Evolutionary conservation across 2,888 invertebrate species (phyloP), one percentile per base, ranked within the genome.

Genomic region (Actias luna): DNA sequence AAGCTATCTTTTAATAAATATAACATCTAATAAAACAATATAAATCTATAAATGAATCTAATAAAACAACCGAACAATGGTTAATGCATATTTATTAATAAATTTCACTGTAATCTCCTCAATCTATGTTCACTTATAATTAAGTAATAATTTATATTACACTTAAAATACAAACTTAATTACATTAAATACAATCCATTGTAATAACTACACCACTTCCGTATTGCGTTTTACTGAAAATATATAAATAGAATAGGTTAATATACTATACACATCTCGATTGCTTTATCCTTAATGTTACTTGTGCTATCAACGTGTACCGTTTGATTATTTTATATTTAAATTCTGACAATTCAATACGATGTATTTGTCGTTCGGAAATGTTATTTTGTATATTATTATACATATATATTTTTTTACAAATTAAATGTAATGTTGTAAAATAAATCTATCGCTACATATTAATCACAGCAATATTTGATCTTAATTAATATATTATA

Each of bases 61-160:
- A 75, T 75, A 73, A 80, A 75, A 76, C 74, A 70, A 75, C 64
- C 67, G 50, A 27, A 7, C 72, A 88, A 84, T 89, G 89, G 86
- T 88, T 91, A 92, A 91, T 92, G 88, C 88, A 85, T 91, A 90
- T 92, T 92, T 92, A 92, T 91, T 92, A 87, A 86, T 90, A 88
- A 90, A 86, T 88, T 91, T 92, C 91, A 91, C 88, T 89, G 89
- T 90, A 84, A 87, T 89, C 84, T 88, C 81, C 84, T 87, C 90
- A 85, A 84, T 87, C 89, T 90, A 89, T 90, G 87, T 86, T 85
- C 87, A 85, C 89, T 90, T 91, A 89, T 73, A 82, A 78, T 80
- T 76, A 77, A 88, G 79, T 85, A 91, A 92, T 92, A 91, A 89
- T 90, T 90, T 92, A 92, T 89, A 87, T 87, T 90, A 92, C 89